Evolutionary conservation across 2,888 invertebrate genomes (phyloP), one percentile per base, ranked within the genome.

Genomic region (Hemaris fuciformis): DNA sequence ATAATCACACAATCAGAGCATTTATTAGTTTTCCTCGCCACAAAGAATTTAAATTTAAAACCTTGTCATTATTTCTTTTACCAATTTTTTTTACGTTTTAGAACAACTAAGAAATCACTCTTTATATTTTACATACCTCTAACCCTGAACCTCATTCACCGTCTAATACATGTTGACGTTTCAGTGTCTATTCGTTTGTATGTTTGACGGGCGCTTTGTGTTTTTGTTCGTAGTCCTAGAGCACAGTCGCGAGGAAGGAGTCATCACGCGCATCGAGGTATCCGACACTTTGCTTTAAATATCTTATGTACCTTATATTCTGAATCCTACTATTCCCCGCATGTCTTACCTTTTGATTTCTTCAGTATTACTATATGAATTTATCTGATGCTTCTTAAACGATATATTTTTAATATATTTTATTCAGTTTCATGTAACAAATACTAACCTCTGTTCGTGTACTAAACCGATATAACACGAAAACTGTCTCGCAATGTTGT

Each of bases 211-310:
- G 84, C 86, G 90, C 88, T 89, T 89, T 89, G 70, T 91, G 90
- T 90, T 89, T 83, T 88, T 89, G 88, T 92, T 91, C 85, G 91
- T 93, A 93, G 93, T 93, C 87, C 85, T 93, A 91, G 93, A 93
- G 87, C 93, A 93, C 91, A 93, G 92, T 89, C 91, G 93, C 79
- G 93, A 93, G 89, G 93, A 93, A 74, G 93, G 93, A 81, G 93
- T 93, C 91, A 93, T 93, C 91, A 93, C 93, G 72, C 92, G 93
- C 75, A 91, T 93, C 75, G 93, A 93, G 93, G 93, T 93, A 93
- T 73, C 84, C 75, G 75, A 87, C 87, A 84, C 81, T 87, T 91
- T 89, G 91, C 91, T 92, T 89, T 85, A 79, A 53, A 83, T 84
- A 82, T 79, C 27, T 76, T 78, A 71, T 72, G 66, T 76, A 77